Base-by-base conservation (phyloP, 2,797 vertebrate genomes). In the Graptemys geographica region DNA sequence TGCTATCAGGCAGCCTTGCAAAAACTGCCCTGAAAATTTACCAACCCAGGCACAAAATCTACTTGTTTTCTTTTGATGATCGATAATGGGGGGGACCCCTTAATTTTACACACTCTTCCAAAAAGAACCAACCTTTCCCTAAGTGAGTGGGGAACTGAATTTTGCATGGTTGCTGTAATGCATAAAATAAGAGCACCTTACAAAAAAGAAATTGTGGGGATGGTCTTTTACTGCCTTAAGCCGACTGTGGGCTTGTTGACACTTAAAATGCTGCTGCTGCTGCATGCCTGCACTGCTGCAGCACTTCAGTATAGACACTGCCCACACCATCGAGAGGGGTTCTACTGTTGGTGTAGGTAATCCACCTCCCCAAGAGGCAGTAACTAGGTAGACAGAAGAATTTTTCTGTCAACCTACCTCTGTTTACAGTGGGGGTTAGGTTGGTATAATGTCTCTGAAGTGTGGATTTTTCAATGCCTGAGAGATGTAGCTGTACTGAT, bases 121-220 rank as follows among this genome's bases (percentile, higher is more conserved):
- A 37, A 80, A 87, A 93, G 91, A 93, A 89, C 93, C 95, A 95
- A 89, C 85, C 59, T 96, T 92, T 76, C 82, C 90, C 57, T 90
- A 94, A 83, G 88, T 91, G 74, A 76, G 65, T 94, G 81, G 37
- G 92, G 37, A 65, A 83, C 88, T 96, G 69, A 95, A 55, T 65
- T 90, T 91, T 59, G 90, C 44, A 2, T 92, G 86, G 56, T 91
- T 95, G 44, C 69, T 89, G 84, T 93, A 76, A 59, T 56, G 78
- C 56, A 53, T 94, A 41, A 86, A 90, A 31, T 87, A 83, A 82
- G 91, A 92, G 94, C 81, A 56, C 53, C 72, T 91, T 88, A 62
- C 88, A 90, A 91, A 89, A 84, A 72, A 47, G 44, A 72, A n/a
- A 11, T 59, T 80, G 1, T 52, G 21, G 44, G 78, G 87, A 52